Base-by-base conservation (phyloP, 2,888 invertebrate species). In the Glaucopsyche alexis region DNA sequence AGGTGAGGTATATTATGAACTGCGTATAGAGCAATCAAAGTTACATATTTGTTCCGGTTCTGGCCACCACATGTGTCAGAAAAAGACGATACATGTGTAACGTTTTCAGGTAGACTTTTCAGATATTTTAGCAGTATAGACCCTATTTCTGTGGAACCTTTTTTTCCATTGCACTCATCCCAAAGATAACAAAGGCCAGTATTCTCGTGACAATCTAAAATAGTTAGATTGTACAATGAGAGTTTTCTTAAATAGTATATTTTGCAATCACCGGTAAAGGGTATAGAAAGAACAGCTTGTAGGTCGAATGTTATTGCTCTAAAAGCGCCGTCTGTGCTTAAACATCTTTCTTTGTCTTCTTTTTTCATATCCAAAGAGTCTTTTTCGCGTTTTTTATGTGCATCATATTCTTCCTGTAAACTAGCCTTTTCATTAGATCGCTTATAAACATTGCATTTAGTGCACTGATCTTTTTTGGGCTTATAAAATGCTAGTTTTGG, bases 161-260 rank as follows among this genome's bases (percentile, higher is more conserved):
- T 64, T 29, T 64, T 49, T 11, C 49, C 64, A 64, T 64, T 64
- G 38, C 64, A 64, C 13, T 64, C 64, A 29, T 64, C 29, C 64
- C 64, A 38, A 11, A 64, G 8, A 64, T 64, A 64, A 4, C 64
- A 64, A 29, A 38, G 38, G 6, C 38, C 64, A 64, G 19, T 29
- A 6, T 29, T 64, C 13, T 19, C 6, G 29, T 29, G 64, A 29
- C 29, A 29, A 29, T 64, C 64, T 1, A 29, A 29, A 8, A 64
- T 64, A 38, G 29, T 64, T 11, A 64, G 38, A 64, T 64, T 64
- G 13, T 64, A 64, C 29, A 29, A 13, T 13, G 19, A 29, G 11
- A 64, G 11, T 64, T 64, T 64, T 5, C 64, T 5, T 64, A 29
- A 29, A 64, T 64, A 64, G 38, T 6, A 64, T 13, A 64, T 64